Evolutionary conservation across 1,140 invertebrate genomes (phyloP), one percentile per base, ranked within the genome.

Genomic region (Solenopsis invicta): DNA sequence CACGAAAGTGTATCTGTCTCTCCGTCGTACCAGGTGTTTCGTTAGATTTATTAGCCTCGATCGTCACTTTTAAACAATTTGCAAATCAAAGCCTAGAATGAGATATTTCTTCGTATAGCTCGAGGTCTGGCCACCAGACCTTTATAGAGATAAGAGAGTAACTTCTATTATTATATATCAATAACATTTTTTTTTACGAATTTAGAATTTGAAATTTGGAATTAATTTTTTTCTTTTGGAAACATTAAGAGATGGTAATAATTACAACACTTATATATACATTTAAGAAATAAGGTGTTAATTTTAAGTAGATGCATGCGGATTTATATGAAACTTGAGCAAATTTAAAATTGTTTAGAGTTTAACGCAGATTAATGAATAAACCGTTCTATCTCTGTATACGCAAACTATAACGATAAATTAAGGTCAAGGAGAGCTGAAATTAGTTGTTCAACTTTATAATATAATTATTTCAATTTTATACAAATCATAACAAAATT

Each of bases 41-140:
- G 62, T 21, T 56, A 67, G 82, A 92, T 89, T 87, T 87, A 89
- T 89, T 84, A 89, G 52, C 9, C 66, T 77, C 61, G 61, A 85
- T 66, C n/a, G 9, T 21, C 2, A 4, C 34, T 66, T 66, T 76
- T 66, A 29, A 41, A 10, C 48, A 29, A n/a, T 41, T 81, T 41
- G 13, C n/a, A 69, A 54, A 54, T 69, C 34, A 69, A 50, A 69
- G 9, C 3, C 2, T 74, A 52, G 6, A 61, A 48, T 66, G 6
- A 45, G 6, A 18, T n/a, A 78, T 41, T 66, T 8, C 13, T 67
- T 80, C n/a, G 2, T 21, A 50, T 2, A 29, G 2, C n/a, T 67
- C 3, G 12, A 1, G n/a, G n/a, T 64, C 2, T 48, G 24, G 0
- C 45, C 9, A 50, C 13, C 66, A 13, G 12, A 76, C 37, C 4